Evolutionary conservation across 2,113 vertebrate genomes (phyloP).

Genomic region (Anthoscopus minutus): DNA sequence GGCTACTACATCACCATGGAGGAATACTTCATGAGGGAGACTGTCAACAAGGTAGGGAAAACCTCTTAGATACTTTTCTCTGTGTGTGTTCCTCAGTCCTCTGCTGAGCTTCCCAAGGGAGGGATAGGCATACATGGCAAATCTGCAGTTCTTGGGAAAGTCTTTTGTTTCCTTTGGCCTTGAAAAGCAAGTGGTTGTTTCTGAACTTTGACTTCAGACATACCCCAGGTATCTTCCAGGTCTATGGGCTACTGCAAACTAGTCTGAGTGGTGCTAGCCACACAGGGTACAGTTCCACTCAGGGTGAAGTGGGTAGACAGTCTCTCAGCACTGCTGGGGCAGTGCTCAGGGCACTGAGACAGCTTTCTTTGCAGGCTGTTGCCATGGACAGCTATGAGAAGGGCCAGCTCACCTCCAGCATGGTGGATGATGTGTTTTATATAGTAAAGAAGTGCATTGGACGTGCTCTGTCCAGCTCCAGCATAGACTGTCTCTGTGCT

Average conservation of each 20-base stretch:
- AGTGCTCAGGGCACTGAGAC: not conserved
- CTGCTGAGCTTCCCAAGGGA: not conserved
- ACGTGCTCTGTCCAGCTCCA: slow-evolving; percentile 91
- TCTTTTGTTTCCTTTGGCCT: not conserved
- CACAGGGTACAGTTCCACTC: not conserved
- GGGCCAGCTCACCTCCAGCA: slow-evolving; percentile 94
- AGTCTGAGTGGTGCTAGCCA: not conserved
- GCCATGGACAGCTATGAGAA: slow-evolving; percentile 91
- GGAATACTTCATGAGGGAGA: slow-evolving; percentile 98
- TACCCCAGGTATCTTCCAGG: not conserved
- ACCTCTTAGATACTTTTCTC: not conserved
- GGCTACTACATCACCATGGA: slow-evolving; percentile 98
- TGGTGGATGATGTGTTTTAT: slow-evolving; percentile 98
- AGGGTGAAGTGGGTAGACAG: not conserved
- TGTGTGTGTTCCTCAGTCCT: not conserved
- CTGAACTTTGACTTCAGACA: not conserved
- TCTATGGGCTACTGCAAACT: not conserved
- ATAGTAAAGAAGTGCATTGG: slow-evolving; percentile 99
- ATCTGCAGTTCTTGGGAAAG: not conserved
- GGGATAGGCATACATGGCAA: not conserved
- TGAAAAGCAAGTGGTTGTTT: not conserved
- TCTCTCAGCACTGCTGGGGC: not conserved
- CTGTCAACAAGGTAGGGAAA: slow-evolving; percentile 88
- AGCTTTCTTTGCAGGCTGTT: slow-evolving; percentile 80
- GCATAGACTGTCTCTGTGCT: slow-evolving; percentile 95